Evolutionary conservation across 2,797 vertebrate genomes (phyloP).

Genomic region (Kryptolebias ocellatus): DNA sequence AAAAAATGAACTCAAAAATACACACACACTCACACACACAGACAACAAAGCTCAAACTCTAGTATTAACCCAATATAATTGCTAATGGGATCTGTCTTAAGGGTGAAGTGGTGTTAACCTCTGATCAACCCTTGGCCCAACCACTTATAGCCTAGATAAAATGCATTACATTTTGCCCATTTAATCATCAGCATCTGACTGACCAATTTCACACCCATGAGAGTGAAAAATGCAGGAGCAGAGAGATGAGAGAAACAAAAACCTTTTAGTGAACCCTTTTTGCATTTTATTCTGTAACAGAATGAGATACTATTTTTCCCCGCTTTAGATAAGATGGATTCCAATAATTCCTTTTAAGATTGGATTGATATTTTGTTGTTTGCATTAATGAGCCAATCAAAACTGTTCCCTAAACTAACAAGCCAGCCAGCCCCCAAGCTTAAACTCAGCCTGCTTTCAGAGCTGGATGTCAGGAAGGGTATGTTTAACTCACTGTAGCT

Average conservation of each 20-base stretch:
- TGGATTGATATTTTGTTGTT: constrained; percentile 40
- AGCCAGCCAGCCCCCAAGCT: constrained; percentile 25
- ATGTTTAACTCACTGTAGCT: constrained; percentile 59
- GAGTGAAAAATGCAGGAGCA: constrained; percentile 66
- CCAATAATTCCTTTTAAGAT: constrained; percentile 10
- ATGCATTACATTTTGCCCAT: constrained; percentile 78
- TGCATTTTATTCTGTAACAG: not conserved
- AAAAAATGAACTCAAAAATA: not conserved
- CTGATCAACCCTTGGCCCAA: constrained; percentile 76
- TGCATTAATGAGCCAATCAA: constrained; percentile 35
- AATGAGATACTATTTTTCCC: not conserved
- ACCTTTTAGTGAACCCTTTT: constrained; percentile 10
- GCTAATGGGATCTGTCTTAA: constrained; percentile 79
- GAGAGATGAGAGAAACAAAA: constrained; percentile 32
- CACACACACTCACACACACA: constrained; percentile 10
- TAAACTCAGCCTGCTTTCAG: constrained; percentile 35
- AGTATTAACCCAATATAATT: constrained; percentile 74
- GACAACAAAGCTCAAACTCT: constrained; percentile 45
- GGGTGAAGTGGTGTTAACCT: constrained; percentile 80
- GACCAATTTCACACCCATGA: constrained; percentile 78
- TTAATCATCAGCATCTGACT: constrained; percentile 78
- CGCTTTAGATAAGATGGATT: constrained; percentile 14
- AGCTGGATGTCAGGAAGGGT: constrained; percentile 35
- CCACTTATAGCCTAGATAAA: constrained; percentile 73
- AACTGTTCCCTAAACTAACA: constrained; percentile 20